Base-by-base conservation (phyloP, 2,888 invertebrate genomes). In the Lissocephala sabroskyi region DNA sequence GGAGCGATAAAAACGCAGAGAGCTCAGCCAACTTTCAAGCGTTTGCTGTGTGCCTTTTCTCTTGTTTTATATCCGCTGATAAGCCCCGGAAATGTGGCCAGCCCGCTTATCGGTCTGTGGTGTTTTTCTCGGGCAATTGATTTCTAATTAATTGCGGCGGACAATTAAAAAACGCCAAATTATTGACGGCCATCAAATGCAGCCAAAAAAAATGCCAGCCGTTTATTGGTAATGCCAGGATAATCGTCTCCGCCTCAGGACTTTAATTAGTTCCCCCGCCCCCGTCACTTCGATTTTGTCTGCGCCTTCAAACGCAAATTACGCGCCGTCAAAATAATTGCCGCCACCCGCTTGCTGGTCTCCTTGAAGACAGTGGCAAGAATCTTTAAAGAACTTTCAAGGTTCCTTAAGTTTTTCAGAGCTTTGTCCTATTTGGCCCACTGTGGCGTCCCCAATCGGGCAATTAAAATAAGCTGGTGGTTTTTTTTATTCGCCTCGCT, bases 321-420 rank as follows among this genome's bases (percentile, higher is more conserved):
- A 76, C 77, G 68, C 68, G 62, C 19, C 37, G 74, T 68, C 68
- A 68, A 68, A 68, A 68, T 68, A 68, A 68, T 68, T 68, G 77
- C 77, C 77, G 62, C 65, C n/a, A 23, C 19, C 45, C 23, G 39
- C 33, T 41, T 35, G 36, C 10, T 39, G 49, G 42, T 16, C 52
- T 6, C 19, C 19, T n/a, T n/a, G n/a, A n/a, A n/a, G n/a, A n/a
- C n/a, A n/a, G n/a, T n/a, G n/a, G n/a, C n/a, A n/a, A n/a, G n/a
- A n/a, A n/a, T n/a, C n/a, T n/a, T n/a, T n/a, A n/a, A n/a, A n/a
- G n/a, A n/a, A n/a, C n/a, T n/a, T n/a, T n/a, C n/a, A n/a, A n/a
- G n/a, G n/a, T n/a, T n/a, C n/a, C n/a, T n/a, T n/a, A n/a, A n/a
- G n/a, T n/a, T n/a, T n/a, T n/a, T n/a, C n/a, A n/a, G n/a, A n/a